A percentile compares a stretch with the other conserved stretches of the same genome.
phyloP scores from a whole-genome alignment of 92 coral and sea anemone species.

The Chrysogorgia sp. region DNA sequence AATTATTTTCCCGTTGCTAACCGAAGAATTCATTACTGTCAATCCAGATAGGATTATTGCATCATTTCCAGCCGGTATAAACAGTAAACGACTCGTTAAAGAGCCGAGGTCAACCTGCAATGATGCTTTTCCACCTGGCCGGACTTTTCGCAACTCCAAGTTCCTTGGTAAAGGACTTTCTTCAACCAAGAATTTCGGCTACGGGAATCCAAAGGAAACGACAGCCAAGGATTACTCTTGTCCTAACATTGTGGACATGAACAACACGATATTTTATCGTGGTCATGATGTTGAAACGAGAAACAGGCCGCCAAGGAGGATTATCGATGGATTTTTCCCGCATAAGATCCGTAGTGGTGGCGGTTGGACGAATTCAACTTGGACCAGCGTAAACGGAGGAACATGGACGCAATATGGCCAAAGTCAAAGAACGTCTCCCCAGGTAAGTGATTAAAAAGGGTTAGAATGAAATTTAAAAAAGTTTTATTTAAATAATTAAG shows the following conservation, averaged over 20 bases:
- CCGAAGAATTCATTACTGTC: not conserved
- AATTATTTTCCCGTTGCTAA: slow-evolving; percentile 19
- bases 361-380: no score
- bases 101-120: not conserved
- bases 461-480: not conserved
- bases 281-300: slow-evolving; percentile 60
- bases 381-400: slow-evolving; percentile 18
- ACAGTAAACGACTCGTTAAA: not conserved
- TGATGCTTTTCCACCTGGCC: slow-evolving; percentile 26
- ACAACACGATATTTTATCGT: slow-evolving; percentile 54
- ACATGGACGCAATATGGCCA: not conserved
- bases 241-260: slow-evolving; percentile 82
- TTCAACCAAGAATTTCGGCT: not conserved
- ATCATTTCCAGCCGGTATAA: not conserved
- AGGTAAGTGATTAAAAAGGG: not conserved
- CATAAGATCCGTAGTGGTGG: slow-evolving; percentile 74
- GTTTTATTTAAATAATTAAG: no score
- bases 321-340: slow-evolving; percentile 92
- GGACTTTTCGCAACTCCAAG: not conserved
- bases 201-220: not conserved
- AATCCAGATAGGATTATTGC: not conserved
- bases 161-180: not conserved
- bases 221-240: slow-evolving; percentile 47
- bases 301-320: slow-evolving; percentile 69
- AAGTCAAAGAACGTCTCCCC: not conserved